These are phyloP conservation scores for Yoshiicerus persimilis DNA, from an alignment of 1,140 invertebrate species.

Conservation along the genomic window DNA sequence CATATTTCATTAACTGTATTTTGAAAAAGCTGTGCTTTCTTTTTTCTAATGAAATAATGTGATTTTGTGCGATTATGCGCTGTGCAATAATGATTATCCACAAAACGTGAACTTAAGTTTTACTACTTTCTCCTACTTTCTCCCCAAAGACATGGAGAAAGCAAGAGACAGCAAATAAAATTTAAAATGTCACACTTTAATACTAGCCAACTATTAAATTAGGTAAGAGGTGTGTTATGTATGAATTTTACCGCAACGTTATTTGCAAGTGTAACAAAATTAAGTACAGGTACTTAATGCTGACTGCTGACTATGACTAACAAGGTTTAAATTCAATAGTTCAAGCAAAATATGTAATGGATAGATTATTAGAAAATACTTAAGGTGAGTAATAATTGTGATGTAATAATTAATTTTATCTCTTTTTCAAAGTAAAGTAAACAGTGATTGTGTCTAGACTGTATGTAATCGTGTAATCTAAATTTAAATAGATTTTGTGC, in stretches of 20 bases:
- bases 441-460: not conserved
- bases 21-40: not conserved
- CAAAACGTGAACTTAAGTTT: too few relatives aligned
- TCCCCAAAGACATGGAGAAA: too few relatives aligned
- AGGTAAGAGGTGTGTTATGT: too few relatives aligned
- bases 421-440: too few relatives aligned
- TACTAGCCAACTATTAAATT: too few relatives aligned
- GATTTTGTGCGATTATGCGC: not conserved
- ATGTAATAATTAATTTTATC: not conserved
- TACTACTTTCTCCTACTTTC: too few relatives aligned
- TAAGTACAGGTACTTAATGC: not conserved
- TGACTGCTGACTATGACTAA: not conserved
- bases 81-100: not conserved
- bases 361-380: not conserved
- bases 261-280: not conserved
- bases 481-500: not conserved
- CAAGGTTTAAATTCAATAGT: not conserved
- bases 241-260: too few relatives aligned
- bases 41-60: not conserved
- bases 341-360: not conserved
- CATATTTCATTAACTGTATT: not conserved
- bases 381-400: not conserved
- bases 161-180: too few relatives aligned
- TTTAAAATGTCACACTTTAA: too few relatives aligned
- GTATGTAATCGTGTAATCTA: not conserved